A percentile compares a stretch with the other conserved stretches of the same genome.
Evolutionary conservation across 2,888 invertebrate genomes (phyloP).

Genomic region (Epinotia bilunana): DNA sequence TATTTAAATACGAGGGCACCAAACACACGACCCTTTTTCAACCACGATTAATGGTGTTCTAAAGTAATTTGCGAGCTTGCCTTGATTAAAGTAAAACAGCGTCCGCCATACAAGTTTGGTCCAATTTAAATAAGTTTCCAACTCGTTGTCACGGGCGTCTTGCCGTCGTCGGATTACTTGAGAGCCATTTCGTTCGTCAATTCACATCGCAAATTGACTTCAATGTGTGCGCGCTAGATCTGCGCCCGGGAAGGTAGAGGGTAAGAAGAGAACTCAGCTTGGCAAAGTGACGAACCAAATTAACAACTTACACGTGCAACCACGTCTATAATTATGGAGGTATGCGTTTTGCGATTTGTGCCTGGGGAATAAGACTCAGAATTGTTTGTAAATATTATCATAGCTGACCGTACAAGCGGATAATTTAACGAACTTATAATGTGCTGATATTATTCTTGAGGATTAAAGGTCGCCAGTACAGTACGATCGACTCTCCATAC

Average conservation of each 20-base stretch:
- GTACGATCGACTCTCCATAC: too few relatives aligned
- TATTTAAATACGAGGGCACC: background rate
- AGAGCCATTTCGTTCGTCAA: background rate
- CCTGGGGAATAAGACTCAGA: background rate
- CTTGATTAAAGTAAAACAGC: slow-evolving; percentile 36
- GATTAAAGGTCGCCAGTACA: too few relatives aligned
- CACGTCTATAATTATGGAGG: background rate
- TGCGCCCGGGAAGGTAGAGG: background rate
- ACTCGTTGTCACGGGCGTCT: slow-evolving; percentile 18
- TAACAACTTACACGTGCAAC: background rate
- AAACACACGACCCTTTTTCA: slow-evolving; percentile 12
- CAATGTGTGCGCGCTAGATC: background rate
- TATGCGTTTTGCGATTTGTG: background rate
- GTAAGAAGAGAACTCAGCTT: background rate
- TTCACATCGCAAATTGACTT: background rate
- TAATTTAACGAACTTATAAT: too few relatives aligned
- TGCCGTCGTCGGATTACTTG: background rate
- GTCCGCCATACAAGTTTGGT: slow-evolving; percentile 26
- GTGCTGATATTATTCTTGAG: background rate
- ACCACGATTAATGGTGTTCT: slow-evolving; percentile 17
- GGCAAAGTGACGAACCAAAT: background rate
- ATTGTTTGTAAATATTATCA: background rate
- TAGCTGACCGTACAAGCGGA: too few relatives aligned
- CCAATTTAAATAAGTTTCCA: slow-evolving; percentile 40
- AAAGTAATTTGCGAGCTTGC: slow-evolving; percentile 27